phyloP scores from a whole-genome alignment of 1,140 invertebrate species.

The Oryzaephilus surinamensis region DNA sequence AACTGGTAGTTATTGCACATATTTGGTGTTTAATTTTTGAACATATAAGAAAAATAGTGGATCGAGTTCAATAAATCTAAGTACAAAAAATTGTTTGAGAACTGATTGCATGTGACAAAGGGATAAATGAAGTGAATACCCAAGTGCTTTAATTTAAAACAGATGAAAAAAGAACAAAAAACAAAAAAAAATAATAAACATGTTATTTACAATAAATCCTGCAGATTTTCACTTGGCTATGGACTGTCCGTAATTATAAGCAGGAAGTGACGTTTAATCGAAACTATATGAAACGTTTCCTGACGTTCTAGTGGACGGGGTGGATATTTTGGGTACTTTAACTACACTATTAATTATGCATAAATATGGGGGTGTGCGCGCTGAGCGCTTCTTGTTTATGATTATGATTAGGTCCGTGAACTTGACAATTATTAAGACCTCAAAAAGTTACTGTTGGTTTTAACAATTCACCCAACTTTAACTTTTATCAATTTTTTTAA shows the following conservation, averaged over 20 bases:
- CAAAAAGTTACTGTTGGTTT: conserved; percentile 38
- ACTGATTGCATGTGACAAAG: conserved; percentile 26
- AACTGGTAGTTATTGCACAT: conserved; percentile 26
- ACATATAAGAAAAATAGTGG: conserved; percentile 25
- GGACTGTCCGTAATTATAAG: conserved; percentile 21
- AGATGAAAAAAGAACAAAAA: too few species aligned
- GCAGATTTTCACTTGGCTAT: conserved; percentile 34
- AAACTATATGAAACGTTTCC: too few species aligned
- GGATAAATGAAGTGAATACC: conserved; percentile 34
- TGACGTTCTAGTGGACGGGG: too few species aligned
- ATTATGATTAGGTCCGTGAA: conserved; percentile 23
- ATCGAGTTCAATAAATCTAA: conserved; percentile 24
- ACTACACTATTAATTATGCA: neutral
- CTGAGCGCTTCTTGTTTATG: conserved; percentile 22
- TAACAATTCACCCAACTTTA: conserved; percentile 33
- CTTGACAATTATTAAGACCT: conserved; percentile 33
- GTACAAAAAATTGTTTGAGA: conserved; percentile 33
- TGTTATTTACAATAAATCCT: conserved; percentile 28
- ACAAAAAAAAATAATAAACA: conserved; percentile 8
- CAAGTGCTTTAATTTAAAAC: conserved; percentile 34
- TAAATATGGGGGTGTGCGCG: conserved; percentile 4
- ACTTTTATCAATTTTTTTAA: conserved; percentile 11
- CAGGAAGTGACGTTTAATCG: conserved; percentile 9
- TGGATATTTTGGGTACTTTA: too few species aligned
- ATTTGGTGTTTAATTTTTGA: conserved; percentile 30